A percentile compares a stretch with the other conserved stretches of the same genome.
phyloP scores from a whole-genome alignment of 2,888 invertebrate genomes.

The Platycheirus rosarum region DNA sequence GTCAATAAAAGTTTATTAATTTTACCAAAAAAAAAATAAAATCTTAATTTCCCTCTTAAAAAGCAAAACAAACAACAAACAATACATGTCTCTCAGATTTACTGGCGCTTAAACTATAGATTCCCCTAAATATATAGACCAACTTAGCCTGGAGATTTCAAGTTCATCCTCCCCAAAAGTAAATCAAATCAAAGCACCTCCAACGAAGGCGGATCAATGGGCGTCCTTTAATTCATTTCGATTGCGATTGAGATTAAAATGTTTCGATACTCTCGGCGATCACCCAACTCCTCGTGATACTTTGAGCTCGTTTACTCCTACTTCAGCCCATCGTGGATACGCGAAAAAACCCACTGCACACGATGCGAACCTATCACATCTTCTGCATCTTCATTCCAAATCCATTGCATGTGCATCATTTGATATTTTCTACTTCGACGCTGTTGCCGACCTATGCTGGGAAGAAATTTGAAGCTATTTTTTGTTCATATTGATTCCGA shows the following conservation, averaged over 20 bases:
- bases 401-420: conserved; percentile 69
- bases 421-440: conserved; percentile 50
- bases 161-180: conserved; percentile 26
- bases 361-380: conserved; percentile 29
- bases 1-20: too few species aligned
- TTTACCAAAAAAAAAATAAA: too few species aligned
- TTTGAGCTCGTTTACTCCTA: conserved; percentile 49
- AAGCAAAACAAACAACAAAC: too few species aligned
- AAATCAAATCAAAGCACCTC: conserved; percentile 66
- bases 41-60: too few species aligned
- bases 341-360: conserved; percentile 14
- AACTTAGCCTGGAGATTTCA: conserved; percentile 30
- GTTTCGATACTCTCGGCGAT: conserved; percentile 52
- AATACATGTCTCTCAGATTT: not conserved
- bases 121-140: conserved; percentile 57
- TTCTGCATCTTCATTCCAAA: conserved; percentile 56
- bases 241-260: conserved; percentile 65
- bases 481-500: conserved; percentile 54
- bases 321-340: not conserved
- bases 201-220: conserved; percentile 61
- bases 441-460: conserved; percentile 40
- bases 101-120: conserved; percentile 13
- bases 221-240: conserved; percentile 65
- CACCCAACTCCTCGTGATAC: conserved; percentile 39
- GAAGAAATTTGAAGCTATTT: conserved; percentile 55